Evolutionary conservation across 2,888 invertebrate species (phyloP).

Genomic region (Drosophila fungiperda): DNA sequence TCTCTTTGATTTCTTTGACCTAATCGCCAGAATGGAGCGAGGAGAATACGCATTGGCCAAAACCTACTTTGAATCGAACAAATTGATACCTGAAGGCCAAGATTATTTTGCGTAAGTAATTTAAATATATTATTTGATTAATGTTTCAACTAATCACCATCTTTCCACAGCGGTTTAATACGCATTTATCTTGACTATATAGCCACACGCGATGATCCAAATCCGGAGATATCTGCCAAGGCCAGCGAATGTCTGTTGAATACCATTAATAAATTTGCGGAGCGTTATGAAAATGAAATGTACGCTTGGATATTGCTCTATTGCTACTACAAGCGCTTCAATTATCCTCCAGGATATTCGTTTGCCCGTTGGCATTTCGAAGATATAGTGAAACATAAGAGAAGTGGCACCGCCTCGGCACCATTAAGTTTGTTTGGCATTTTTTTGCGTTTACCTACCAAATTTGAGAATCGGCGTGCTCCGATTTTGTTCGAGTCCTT

Average conservation of each 20-base stretch:
- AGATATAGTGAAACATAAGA: slow-evolving; percentile 26
- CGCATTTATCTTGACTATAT: slow-evolving; percentile 66
- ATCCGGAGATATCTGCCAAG: slow-evolving; percentile 34
- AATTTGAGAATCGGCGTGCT: slow-evolving; percentile 17
- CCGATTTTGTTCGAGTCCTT: slow-evolving; percentile 50
- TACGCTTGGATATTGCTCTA: slow-evolving; percentile 74
- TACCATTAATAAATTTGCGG: slow-evolving; percentile 40
- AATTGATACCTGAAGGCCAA: slow-evolving; percentile 20
- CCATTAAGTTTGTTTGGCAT: slow-evolving; percentile 70
- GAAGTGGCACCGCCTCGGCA: slow-evolving; percentile 1
- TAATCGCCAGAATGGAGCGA: slow-evolving; percentile 67
- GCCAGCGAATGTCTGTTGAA: slow-evolving; percentile 67
- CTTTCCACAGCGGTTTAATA: slow-evolving; percentile 51
- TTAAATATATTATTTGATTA: neutral
- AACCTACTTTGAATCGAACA: slow-evolving; percentile 33
- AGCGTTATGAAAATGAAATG: slow-evolving; percentile 24
- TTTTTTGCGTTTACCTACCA: slow-evolving; percentile 35
- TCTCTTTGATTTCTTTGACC: slow-evolving; percentile 57
- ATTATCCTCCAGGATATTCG: slow-evolving; percentile 68
- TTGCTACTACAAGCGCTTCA: slow-evolving; percentile 68
- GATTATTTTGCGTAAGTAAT: slow-evolving; percentile 57
- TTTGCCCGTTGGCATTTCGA: slow-evolving; percentile 75
- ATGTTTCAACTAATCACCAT: neutral
- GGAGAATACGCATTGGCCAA: slow-evolving; percentile 57
- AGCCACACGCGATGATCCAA: slow-evolving; percentile 51